These are phyloP conservation scores for Drosophila seclusa DNA, from an alignment of 2,888 invertebrate species.

Conservation along the genomic window DNA sequence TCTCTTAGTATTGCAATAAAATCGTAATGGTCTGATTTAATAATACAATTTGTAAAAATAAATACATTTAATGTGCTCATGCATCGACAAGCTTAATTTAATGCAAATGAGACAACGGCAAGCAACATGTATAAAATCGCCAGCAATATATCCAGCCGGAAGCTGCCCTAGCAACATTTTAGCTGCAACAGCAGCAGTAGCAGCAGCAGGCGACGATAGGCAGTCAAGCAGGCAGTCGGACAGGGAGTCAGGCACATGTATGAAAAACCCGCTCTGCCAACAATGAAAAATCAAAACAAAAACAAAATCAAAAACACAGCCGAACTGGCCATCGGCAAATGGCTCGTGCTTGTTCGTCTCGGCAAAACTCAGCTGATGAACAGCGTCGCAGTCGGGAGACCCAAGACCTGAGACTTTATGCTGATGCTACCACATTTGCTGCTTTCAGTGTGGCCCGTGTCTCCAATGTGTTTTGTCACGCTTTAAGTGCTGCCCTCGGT, in stretches of 20 bases:
- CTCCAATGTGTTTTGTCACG: conserved; percentile 85
- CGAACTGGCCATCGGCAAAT: conserved; percentile 39
- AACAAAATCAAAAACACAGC: conserved; percentile 32
- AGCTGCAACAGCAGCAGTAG: not conserved
- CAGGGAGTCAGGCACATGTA: conserved; percentile 25
- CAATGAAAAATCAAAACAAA: conserved; percentile 65
- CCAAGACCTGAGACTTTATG: conserved; percentile 76
- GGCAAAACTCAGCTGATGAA: conserved; percentile 62
- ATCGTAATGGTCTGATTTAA: conserved; percentile 32
- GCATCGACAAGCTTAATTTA: conserved; percentile 18
- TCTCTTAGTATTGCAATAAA: conserved; percentile 2
- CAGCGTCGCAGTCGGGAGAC: conserved; percentile 53
- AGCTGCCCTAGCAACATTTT: conserved; percentile 73
- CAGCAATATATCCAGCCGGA: conserved; percentile 67
- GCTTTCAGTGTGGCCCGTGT: conserved; percentile 85
- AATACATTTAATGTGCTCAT: conserved; percentile 12
- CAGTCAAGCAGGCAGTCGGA: conserved; percentile 6
- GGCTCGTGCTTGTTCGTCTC: conserved; percentile 52
- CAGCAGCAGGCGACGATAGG: conserved; percentile 7
- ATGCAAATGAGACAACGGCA: conserved; percentile 36
- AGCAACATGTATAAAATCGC: conserved; percentile 7
- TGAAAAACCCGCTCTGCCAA: conserved; percentile 61
- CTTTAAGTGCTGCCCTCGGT: conserved; percentile 75
- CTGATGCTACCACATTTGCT: conserved; percentile 81
- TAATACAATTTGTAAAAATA: conserved; percentile 28